Evolutionary conservation across 1,140 invertebrate genomes (phyloP).

Genomic region (Meloidogyne chitwoodi): DNA sequence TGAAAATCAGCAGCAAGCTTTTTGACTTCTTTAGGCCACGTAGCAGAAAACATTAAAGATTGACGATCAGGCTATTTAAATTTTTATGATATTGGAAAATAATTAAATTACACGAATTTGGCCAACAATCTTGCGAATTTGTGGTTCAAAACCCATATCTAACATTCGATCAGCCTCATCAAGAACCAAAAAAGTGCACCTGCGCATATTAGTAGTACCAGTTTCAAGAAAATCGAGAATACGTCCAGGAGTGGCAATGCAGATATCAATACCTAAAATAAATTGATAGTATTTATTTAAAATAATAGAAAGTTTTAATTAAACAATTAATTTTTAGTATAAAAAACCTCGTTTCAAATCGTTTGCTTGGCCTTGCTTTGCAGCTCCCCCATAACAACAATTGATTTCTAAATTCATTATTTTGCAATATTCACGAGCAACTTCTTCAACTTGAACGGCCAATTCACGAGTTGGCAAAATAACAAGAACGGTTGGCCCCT

Average conservation of each 20-base stretch:
- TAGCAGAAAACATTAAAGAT: conserved; percentile 95
- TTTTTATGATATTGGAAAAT: conserved; percentile 1
- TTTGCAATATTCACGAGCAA: conserved; percentile 81
- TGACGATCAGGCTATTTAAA: conserved; percentile 74
- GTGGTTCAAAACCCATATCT: conserved; percentile 98
- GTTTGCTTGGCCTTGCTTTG: conserved; percentile 65
- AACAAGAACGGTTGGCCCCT: conserved; percentile 66
- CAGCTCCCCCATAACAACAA: conserved; percentile 83
- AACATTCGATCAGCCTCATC: conserved; percentile 98
- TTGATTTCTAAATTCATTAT: conserved; percentile 79
- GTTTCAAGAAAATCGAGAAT: conserved; percentile 89
- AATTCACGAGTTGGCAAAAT: conserved; percentile 88
- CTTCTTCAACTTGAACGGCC: conserved; percentile 90
- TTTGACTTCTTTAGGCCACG: conserved; percentile 93
- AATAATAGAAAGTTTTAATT: no score
- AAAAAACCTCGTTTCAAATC: conserved; percentile 72
- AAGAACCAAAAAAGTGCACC: conserved; percentile 87
- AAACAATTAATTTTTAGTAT: background rate
- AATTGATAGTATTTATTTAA: no score
- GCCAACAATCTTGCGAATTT: conserved; percentile 91
- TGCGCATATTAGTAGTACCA: conserved; percentile 77
- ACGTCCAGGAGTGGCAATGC: conserved; percentile 78
- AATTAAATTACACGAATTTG: conserved; percentile 70
- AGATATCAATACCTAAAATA: conserved; percentile 31
- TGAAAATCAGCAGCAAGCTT: conserved; percentile 88